phyloP scores from a whole-genome alignment of 2,113 vertebrate species.

The Accipiter cooperii region DNA sequence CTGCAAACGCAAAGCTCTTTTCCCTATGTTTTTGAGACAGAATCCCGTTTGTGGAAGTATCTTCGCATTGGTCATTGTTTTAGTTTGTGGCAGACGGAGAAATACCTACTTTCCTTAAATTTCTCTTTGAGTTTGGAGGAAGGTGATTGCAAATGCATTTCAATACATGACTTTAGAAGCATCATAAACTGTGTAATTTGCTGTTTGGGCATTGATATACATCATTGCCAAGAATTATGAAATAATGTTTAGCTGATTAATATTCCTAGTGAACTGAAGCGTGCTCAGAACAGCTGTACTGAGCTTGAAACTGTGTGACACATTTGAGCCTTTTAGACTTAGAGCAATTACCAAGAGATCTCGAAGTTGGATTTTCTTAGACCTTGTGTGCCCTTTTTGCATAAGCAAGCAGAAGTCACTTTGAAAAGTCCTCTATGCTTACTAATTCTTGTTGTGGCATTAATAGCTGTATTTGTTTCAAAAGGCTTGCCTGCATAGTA shows the following conservation, averaged over 20 bases:
- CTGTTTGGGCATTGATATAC: background rate
- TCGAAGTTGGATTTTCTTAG: background rate
- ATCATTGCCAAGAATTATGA: background rate
- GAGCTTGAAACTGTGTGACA: background rate
- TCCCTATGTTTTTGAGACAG: background rate
- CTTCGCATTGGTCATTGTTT: background rate
- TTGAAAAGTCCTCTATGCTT: background rate
- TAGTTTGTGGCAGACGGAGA: background rate
- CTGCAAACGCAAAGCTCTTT: background rate
- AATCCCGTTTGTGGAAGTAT: background rate
- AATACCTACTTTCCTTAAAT: background rate
- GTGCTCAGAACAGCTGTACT: background rate
- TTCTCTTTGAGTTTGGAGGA: background rate
- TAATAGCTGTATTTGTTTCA: background rate
- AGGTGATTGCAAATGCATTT: background rate
- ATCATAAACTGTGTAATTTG: background rate
- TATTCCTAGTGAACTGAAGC: background rate
- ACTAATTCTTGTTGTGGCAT: background rate
- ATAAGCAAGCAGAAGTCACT: background rate
- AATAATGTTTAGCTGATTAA: background rate
- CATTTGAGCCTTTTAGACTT: background rate
- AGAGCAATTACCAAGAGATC: background rate
- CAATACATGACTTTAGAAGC: background rate
- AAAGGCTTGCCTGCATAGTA: background rate
- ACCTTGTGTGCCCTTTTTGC: background rate